A percentile compares a stretch with the other conserved stretches of the same genome.
These are phyloP conservation scores for Pachycephala philippinensis DNA, from an alignment of 2,113 vertebrate species.

Conservation along the genomic window DNA sequence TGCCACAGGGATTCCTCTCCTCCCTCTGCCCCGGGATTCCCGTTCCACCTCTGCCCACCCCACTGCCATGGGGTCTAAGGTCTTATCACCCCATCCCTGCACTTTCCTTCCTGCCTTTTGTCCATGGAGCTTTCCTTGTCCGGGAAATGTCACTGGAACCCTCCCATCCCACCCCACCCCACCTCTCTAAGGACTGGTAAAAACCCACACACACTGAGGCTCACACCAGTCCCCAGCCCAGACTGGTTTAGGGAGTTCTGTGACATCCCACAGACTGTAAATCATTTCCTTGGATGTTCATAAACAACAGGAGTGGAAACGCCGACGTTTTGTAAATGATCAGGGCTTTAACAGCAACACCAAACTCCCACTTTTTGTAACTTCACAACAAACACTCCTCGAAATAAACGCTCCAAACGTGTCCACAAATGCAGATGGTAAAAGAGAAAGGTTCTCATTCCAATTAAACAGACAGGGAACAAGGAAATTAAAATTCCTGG, in stretches of 20 bases:
- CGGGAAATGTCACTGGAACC: background rate
- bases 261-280: background rate
- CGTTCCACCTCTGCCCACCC: background rate
- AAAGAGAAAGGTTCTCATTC: background rate
- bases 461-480: background rate
- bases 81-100: background rate
- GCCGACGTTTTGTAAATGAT: background rate
- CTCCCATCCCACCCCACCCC: background rate
- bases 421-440: background rate
- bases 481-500: background rate
- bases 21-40: background rate
- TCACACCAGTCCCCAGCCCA: background rate
- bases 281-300: background rate
- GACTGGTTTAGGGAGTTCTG: background rate
- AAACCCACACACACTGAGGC: background rate
- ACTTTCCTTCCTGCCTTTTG: background rate
- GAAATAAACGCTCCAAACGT: background rate
- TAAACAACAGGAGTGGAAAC: background rate
- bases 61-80: fast-evolving
- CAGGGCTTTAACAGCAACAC: background rate
- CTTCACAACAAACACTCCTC: background rate
- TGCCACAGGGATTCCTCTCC: too few relatives aligned
- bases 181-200: background rate
- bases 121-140: background rate
- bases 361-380: background rate